Conservation (phyloP, 2,113 vertebrate species). For the Zootoca vivipara region DNA sequence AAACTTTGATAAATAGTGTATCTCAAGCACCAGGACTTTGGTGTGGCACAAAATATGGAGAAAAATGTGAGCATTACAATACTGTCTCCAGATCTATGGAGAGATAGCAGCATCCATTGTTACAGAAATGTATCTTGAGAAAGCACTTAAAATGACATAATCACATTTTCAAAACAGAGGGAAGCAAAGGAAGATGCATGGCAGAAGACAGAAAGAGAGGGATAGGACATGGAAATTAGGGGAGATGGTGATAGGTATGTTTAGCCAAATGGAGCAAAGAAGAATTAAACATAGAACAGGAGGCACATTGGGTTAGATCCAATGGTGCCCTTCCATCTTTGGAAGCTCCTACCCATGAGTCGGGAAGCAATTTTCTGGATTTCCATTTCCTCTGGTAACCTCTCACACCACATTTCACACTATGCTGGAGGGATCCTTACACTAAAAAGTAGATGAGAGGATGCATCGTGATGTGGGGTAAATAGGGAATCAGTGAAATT, state of each 20-base stretch:
- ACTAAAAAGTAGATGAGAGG: neutral
- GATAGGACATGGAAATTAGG: neutral
- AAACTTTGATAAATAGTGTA: neutral
- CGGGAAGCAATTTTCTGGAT: neutral
- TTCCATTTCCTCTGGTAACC: neutral
- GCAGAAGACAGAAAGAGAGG: neutral
- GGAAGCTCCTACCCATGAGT: neutral
- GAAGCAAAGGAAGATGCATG: neutral
- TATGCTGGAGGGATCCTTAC: neutral
- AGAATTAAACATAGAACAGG: neutral
- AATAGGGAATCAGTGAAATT: neutral
- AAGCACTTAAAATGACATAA: neutral
- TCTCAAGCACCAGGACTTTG: neutral
- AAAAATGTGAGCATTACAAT: neutral
- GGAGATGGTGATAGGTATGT: too few species aligned
- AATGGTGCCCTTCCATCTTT: neutral
- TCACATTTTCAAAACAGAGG: neutral
- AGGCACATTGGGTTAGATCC: neutral
- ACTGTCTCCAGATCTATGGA: neutral
- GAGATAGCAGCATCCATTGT: neutral
- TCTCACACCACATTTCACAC: neutral
- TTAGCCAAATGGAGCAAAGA: neutral
- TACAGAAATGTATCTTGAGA: neutral
- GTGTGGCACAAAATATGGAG: neutral
- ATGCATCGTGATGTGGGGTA: neutral